Base-by-base conservation (phyloP, 2,797 vertebrate species). In the Bryconaethiops microstoma region DNA sequence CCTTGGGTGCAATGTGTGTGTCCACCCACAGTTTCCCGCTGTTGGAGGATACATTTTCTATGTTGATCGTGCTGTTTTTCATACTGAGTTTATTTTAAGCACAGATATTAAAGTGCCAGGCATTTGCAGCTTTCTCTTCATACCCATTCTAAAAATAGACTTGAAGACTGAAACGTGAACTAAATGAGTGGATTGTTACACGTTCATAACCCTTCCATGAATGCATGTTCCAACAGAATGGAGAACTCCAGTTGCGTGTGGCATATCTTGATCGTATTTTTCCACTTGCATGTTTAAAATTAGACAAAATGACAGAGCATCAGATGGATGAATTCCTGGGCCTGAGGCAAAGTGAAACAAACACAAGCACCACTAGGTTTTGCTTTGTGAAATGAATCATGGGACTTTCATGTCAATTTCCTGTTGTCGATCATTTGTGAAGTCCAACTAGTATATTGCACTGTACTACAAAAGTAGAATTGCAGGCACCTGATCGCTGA, bases 1-100 rank as follows among this genome's bases (percentile, higher is more conserved):
- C 76, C 72, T 79, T 63, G 17, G 71, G 83, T 67, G 52, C 54
- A 74, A 64, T 81, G 14, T 45, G 55, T 57, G 50, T 76, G 68
- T 81, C 70, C 62, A 75, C 79, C 71, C 65, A 75, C 57, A 65
- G 1, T 77, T 35, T 69, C 25, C 67, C 52, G 57, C n/a, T n/a
- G 65, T 1, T 21, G 65, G 17, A n/a, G 9, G 19, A 8, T 14
- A 54, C 25, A 78, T 35, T 76, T 70, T 19, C 40, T 42, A 48
- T 54, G 48, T 74, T 39, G 63, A 21, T 76, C 23, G 35, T 1
- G 16, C 40, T 21, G 25, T 40, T 40, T 10, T n/a, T 39, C 29
- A 35, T n/a, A 40, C 7, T 59, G 71, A 14, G 48, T 55, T 77
- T 68, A 54, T 65, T 77, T 67, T 55, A 35, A 21, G 70, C 50